A percentile compares a stretch with the other conserved stretches of the same genome.
Conservation (phyloP, 1,140 invertebrate genomes). For the Drosophila nannoptera region DNA sequence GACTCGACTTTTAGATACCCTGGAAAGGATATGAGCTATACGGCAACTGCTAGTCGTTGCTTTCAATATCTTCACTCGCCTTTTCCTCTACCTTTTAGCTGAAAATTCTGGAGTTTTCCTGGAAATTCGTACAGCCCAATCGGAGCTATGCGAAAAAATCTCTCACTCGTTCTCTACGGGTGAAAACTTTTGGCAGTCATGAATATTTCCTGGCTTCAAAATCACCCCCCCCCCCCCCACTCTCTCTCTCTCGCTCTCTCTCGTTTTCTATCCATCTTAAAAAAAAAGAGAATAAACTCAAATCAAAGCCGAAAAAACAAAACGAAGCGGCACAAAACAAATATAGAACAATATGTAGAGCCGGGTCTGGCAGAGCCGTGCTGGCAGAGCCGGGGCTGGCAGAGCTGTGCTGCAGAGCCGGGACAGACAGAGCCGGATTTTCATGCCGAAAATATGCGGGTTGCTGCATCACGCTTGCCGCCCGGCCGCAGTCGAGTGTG, state of each 20-base stretch:
- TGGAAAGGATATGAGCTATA: too few relatives aligned
- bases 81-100: neutral
- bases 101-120: neutral
- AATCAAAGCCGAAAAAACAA: slow-evolving; percentile 16
- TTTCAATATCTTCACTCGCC: too few relatives aligned
- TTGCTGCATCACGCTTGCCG: neutral
- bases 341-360: slow-evolving; percentile 14
- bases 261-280: too few relatives aligned
- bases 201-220: slow-evolving; percentile 23
- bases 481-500: neutral
- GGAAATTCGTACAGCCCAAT: neutral
- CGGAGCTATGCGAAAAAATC: slow-evolving; percentile 5
- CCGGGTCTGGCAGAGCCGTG: neutral
- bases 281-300: neutral
- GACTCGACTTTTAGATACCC: too few relatives aligned
- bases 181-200: slow-evolving; percentile 12
- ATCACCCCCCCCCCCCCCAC: too few relatives aligned
- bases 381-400: neutral
- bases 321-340: slow-evolving; percentile 7
- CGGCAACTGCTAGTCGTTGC: neutral
- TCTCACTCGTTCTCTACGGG: neutral
- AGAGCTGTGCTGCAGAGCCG: neutral
- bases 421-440: neutral
- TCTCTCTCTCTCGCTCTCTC: too few relatives aligned
- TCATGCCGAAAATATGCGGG: slow-evolving; percentile 11